Percentiles rank a stretch among this genome's conserved stretches.
Evolutionary conservation across 2,797 vertebrate genomes (phyloP).

Genomic region (Varecia variegata): DNA sequence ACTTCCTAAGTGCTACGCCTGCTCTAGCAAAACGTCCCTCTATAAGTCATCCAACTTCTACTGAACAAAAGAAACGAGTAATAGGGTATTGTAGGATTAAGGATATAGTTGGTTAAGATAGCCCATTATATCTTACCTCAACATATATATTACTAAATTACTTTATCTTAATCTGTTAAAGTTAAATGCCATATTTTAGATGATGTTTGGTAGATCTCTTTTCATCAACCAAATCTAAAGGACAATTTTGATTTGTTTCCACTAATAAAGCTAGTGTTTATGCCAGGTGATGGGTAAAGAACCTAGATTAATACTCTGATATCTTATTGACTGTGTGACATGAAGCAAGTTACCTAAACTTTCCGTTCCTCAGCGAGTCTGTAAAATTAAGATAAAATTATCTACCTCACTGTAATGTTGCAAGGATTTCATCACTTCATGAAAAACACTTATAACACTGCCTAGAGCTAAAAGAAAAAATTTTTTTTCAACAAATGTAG

Average conservation of each 20-base stretch:
- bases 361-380: background rate
- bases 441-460: background rate
- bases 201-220: background rate
- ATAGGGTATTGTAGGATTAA: background rate
- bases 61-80: background rate
- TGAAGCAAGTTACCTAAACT: conserved; percentile 13
- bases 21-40: background rate
- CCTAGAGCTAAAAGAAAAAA: background rate
- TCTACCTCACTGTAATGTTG: background rate
- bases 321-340: background rate
- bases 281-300: background rate
- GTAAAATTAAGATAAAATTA: conserved; percentile 21
- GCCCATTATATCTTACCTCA: background rate
- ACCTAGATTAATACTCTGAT: background rate
- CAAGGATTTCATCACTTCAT: background rate
- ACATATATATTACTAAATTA: conserved; percentile 16
- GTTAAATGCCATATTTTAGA: background rate
- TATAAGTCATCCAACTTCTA: background rate
- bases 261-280: background rate
- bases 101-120: background rate
- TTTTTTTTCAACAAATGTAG: background rate
- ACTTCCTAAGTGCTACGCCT: background rate
- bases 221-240: background rate
- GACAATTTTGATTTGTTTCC: conserved; percentile 3
- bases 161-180: background rate